These are phyloP conservation scores for Myotis daubentonii DNA, from an alignment of 2,797 vertebrate species.

Conservation along the genomic window DNA sequence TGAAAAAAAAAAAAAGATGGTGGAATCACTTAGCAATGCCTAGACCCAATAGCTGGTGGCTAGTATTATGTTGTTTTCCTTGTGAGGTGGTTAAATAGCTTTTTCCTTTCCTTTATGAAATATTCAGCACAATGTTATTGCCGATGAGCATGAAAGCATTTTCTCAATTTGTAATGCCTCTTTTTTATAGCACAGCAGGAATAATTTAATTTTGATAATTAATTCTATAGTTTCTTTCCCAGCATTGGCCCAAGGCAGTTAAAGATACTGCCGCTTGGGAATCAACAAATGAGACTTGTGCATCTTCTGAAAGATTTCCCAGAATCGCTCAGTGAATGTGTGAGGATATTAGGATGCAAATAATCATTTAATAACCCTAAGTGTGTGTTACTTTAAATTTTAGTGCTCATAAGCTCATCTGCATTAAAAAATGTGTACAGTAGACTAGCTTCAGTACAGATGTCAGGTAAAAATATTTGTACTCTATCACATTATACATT, in stretches of 20 bases:
- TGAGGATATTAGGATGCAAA: not conserved
- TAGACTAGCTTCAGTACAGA: not conserved
- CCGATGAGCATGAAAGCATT: not conserved
- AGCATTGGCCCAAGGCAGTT: not conserved
- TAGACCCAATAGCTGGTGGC: not conserved
- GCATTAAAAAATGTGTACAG: not conserved
- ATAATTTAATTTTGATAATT: conserved; percentile 26
- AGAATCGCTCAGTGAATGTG: not conserved
- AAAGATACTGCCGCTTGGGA: not conserved
- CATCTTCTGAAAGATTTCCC: not conserved
- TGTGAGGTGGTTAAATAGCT: not conserved
- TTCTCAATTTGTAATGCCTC: not conserved
- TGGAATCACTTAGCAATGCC: not conserved
- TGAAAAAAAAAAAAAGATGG: too few species aligned
- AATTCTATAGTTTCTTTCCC: not conserved
- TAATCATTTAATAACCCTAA: not conserved
- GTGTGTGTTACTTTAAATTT: not conserved
- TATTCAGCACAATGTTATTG: not conserved
- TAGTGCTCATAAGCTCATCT: not conserved
- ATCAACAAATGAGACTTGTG: not conserved
- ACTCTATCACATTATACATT: not conserved
- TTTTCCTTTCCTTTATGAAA: conserved; percentile 49
- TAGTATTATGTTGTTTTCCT: not conserved
- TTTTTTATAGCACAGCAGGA: not conserved
- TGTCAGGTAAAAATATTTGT: not conserved